phyloP scores from a whole-genome alignment of 2,888 invertebrate species.

The Zygaena filipendulae region DNA sequence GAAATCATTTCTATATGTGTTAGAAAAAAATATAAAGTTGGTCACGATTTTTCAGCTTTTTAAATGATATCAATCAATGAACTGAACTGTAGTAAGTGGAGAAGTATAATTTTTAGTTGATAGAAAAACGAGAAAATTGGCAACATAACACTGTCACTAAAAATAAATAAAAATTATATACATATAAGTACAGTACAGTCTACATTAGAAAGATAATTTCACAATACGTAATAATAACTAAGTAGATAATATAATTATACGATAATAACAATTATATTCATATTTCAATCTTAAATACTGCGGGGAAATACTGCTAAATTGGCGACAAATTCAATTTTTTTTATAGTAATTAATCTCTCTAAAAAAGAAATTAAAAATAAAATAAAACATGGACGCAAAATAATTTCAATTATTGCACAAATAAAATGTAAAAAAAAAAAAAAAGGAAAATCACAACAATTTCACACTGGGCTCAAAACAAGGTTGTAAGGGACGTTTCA shows the following conservation, averaged over 20 bases:
- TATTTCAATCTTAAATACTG: constrained; percentile 49
- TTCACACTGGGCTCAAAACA: constrained; percentile 22
- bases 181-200: too few relatives aligned
- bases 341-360: too few relatives aligned
- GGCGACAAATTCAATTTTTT: constrained; percentile 41
- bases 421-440: constrained; percentile 27
- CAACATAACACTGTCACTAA: constrained; percentile 42
- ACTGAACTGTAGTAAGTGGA: too few relatives aligned
- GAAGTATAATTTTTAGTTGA: too few relatives aligned
- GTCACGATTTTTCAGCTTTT: too few relatives aligned
- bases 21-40: too few relatives aligned
- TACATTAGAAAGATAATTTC: too few relatives aligned
- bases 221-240: too few relatives aligned
- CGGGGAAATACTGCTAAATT: constrained; percentile 53
- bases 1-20: too few relatives aligned
- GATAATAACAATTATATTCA: too few relatives aligned
- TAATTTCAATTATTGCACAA: constrained; percentile 62
- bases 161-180: constrained; percentile 26
- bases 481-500: constrained; percentile 9
- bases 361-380: constrained; percentile 23
- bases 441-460: constrained; percentile 11
- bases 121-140: constrained; percentile 30
- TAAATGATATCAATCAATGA: too few relatives aligned
- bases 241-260: too few relatives aligned
- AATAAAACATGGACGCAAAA: constrained; percentile 59